These are phyloP conservation scores for Paracentrotus lividus DNA, from an alignment of 53 echinoderm and acorn worm genomes.

Conservation along the genomic window DNA sequence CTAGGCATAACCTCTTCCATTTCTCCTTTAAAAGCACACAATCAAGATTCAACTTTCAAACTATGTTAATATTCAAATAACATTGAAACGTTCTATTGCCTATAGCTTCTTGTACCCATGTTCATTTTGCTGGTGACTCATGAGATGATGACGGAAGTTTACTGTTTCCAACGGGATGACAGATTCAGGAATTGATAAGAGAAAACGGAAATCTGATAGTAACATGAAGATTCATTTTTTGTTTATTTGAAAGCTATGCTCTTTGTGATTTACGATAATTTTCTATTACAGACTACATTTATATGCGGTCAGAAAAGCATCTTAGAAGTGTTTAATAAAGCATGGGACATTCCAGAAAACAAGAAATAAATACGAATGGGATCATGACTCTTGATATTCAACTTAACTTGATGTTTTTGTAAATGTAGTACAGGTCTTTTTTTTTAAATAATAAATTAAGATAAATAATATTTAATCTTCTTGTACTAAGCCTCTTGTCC, in stretches of 20 bases:
- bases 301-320: no score
- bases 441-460: no score
- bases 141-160: neutral
- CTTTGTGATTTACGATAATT: neutral
- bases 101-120: neutral
- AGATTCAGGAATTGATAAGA: neutral
- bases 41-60: neutral
- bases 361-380: no score
- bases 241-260: neutral
- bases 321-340: no score
- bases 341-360: no score
- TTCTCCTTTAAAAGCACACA: neutral
- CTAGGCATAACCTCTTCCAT: neutral
- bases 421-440: neutral
- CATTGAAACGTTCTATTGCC: neutral
- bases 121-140: neutral
- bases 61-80: neutral
- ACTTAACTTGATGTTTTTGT: no score
- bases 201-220: neutral
- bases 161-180: neutral
- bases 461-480: neutral
- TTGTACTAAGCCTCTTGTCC: slow-evolving; percentile 44
- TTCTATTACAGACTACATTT: neutral
- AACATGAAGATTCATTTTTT: neutral
- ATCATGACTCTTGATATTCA: no score